Base-by-base conservation (phyloP, 2,797 vertebrate genomes). In the Neopelma chrysocephalum region DNA sequence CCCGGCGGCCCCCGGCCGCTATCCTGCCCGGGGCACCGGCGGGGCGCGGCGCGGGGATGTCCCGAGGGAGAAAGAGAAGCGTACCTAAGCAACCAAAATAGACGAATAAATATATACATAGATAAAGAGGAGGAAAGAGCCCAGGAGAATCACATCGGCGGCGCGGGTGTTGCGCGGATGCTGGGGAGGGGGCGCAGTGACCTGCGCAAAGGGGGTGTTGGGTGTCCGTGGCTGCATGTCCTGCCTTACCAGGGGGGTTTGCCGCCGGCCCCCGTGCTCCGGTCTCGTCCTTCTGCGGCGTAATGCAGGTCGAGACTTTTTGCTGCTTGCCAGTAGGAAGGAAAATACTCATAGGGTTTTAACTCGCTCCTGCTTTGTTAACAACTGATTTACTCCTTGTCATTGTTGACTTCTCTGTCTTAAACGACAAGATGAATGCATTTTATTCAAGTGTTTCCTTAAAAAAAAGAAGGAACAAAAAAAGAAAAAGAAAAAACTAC, bases 131-230 rank as follows among this genome's bases (percentile, higher is more conserved):
- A 15, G 26, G 15, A 31, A 43, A 17, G n/a, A 25, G 23, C 15
- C 48, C 27, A 4, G 13, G 27, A 51, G 36, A 11, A 42, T 40
- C 32, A 1, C 12, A 20, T 7, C 19, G n/a, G 29, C 34, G 5
- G 34, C 25, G 38, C 38, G 12, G 29, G 12, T 5, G 14, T 3
- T n/a, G 29, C 38, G 47, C 68, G 17, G 36, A 54, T 9, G 45
- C 38, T 3, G 40, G 9, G 47, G 3, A 11, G 20, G 12, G 45
- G 29, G 8, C 23, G 18, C 50, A 12, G 50, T 11, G 13, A 34
- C 6, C 26, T 6, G 6, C 38, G 13, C 36, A 9, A 1, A 3
- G 12, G 3, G 23, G 3, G 32, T 0, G 3, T 23, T 19, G 8
- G 12, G 21, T 42, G 48, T 19, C 29, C 18, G 10, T 20, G 71